Evolutionary conservation across 2,888 invertebrate genomes (phyloP).

Genomic region (Drosophila mimica): DNA sequence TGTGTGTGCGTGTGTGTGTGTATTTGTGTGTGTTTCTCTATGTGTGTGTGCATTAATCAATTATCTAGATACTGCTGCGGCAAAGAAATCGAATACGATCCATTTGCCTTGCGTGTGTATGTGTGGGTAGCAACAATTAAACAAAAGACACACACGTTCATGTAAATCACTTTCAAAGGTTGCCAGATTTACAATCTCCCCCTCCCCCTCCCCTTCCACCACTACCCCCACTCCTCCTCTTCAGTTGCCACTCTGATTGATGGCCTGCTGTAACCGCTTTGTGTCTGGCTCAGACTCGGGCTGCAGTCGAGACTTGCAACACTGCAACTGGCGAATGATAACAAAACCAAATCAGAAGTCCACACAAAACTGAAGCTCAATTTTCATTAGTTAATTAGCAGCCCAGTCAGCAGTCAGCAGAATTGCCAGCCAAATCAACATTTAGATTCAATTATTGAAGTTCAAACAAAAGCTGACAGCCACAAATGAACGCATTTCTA

Average conservation of each 20-base stretch:
- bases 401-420: conserved; percentile 41
- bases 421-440: conserved; percentile 5
- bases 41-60: conserved; percentile 64
- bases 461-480: background rate
- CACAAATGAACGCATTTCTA: background rate
- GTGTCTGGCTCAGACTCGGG: conserved; percentile 43
- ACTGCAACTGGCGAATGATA: conserved; percentile 63
- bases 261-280: conserved; percentile 54
- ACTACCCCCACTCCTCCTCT: background rate
- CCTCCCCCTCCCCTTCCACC: background rate
- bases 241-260: conserved; percentile 65
- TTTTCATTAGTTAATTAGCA: conserved; percentile 76
- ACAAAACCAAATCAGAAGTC: conserved; percentile 51
- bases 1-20: conserved; percentile 1
- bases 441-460: conserved; percentile 4
- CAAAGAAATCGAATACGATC: conserved; percentile 59
- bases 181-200: conserved; percentile 18
- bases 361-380: conserved; percentile 28
- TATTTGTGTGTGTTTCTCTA: conserved; percentile 18
- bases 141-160: conserved; percentile 77
- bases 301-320: conserved; percentile 44
- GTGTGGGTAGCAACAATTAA: conserved; percentile 77
- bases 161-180: conserved; percentile 76
- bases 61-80: conserved; percentile 63
- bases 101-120: conserved; percentile 2